Evolutionary conservation across 2,113 vertebrate genomes (phyloP).

Genomic region (Strigops habroptila): DNA sequence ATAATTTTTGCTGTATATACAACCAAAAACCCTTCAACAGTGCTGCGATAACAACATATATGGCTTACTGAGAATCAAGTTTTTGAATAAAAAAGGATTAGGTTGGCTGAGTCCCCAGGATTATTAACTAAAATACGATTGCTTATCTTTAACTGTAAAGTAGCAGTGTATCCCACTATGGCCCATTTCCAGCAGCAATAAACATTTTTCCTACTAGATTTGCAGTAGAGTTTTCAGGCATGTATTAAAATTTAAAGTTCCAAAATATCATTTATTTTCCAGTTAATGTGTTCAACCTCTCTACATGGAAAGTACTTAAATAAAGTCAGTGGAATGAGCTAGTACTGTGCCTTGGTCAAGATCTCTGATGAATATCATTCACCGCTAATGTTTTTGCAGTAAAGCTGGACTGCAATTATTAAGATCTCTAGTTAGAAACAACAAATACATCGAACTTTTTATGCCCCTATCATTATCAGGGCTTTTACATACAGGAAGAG

Average conservation of each 20-base stretch:
- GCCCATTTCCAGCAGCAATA: constrained; percentile 28
- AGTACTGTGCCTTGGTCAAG: background rate
- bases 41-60: background rate
- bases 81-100: constrained; percentile 39
- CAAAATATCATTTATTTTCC: constrained; percentile 18
- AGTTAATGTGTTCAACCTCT: background rate
- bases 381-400: background rate
- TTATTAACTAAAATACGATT: constrained; percentile 29
- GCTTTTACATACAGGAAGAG: background rate
- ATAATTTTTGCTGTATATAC: background rate
- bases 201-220: constrained; percentile 25
- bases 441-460: background rate
- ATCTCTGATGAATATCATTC: background rate
- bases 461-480: background rate
- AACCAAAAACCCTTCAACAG: background rate
- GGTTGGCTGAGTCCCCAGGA: background rate
- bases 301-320: background rate
- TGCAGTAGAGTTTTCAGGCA: background rate
- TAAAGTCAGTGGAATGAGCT: background rate
- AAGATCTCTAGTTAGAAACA: background rate
- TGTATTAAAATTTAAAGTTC: background rate
- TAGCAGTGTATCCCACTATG: background rate
- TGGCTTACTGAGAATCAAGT: background rate
- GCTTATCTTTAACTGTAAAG: constrained; percentile 22
- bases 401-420: background rate